Percentiles rank a stretch among this genome's conserved stretches.
These are phyloP conservation scores for Limosa lapponica DNA, from an alignment of 2,797 vertebrate species.

Conservation along the genomic window DNA sequence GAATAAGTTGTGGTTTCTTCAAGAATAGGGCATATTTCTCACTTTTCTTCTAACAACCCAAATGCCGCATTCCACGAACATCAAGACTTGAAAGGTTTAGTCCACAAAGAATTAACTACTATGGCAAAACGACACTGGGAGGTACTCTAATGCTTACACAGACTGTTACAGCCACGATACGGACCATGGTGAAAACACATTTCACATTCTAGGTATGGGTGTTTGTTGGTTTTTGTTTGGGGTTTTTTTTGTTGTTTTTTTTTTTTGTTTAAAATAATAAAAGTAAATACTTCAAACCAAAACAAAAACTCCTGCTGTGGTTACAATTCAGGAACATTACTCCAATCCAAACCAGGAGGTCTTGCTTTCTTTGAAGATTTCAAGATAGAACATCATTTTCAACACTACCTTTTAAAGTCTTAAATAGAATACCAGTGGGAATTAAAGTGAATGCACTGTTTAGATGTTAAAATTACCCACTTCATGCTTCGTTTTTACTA, in stretches of 20 bases:
- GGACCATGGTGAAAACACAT: background rate
- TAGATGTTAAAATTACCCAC: background rate
- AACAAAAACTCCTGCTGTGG: background rate
- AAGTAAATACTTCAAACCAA: background rate
- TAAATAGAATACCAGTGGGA: background rate
- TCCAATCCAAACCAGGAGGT: background rate
- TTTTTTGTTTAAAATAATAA: background rate
- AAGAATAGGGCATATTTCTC: background rate
- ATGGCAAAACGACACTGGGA: background rate
- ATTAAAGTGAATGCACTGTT: background rate
- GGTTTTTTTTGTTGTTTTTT: too few species aligned
- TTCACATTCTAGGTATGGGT: background rate
- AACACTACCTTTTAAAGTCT: background rate
- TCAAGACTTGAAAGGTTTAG: background rate
- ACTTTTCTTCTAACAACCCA: background rate
- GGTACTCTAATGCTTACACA: background rate
- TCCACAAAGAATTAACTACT: background rate
- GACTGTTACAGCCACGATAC: fast-evolving
- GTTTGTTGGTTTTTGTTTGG: too few species aligned
- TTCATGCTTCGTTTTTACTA: background rate
- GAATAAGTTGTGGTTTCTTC: background rate
- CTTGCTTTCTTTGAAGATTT: background rate
- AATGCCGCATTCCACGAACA: background rate
- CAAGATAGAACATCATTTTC: background rate
- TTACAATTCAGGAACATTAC: background rate